Evolutionary conservation across 1,140 invertebrate species (phyloP), one percentile per base, ranked within the genome.

Genomic region (Aradophagus sp.): DNA sequence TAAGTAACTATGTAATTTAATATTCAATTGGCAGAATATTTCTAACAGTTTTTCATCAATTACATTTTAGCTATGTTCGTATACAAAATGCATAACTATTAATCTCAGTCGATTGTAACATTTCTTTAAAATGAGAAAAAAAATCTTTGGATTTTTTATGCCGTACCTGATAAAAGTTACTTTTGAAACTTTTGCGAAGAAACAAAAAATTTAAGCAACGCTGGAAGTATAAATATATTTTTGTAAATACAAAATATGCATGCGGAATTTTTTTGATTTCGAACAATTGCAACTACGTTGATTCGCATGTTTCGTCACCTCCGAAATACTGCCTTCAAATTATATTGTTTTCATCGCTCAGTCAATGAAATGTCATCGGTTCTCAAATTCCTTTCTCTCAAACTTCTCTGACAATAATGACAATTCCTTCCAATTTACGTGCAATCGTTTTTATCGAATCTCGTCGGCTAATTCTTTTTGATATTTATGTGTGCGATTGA

Each of bases 371-470:
- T 23, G 20, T 5, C 20, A 23, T 5, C 20, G 20, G 20, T 23
- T 23, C 4, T 8, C 8, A 39, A 39, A 39, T 5, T 10, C 19
- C 19, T 11, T 38, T 8, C 5, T 55, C 38, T 42, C 6, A n/a
- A 55, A 55, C 39, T 56, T 56, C 29, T 42, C 39, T 41, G 48
- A 42, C 52, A 42, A 56, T 42, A 56, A 56, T 19, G n/a, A 50
- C 14, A 23, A 26, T 44, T 44, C 52, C 29, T 56, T 56, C 38
- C 52, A 56, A 1, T 15, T 35, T 44, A 20, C n/a, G 39, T 56
- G 52, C 52, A 56, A 56, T 56, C 20, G 32, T 55, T 44, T 34
- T 17, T 12, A 15, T 16, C 15, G 11, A 5, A 12, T 19, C 16
- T 42, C 12, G 16, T 7, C 4, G 12, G 7, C 10, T 1, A 32